Evolutionary conservation across 35 echinoderm and acorn worm genomes (phyloP).

Genomic region (Ophiothrix spiculata): DNA sequence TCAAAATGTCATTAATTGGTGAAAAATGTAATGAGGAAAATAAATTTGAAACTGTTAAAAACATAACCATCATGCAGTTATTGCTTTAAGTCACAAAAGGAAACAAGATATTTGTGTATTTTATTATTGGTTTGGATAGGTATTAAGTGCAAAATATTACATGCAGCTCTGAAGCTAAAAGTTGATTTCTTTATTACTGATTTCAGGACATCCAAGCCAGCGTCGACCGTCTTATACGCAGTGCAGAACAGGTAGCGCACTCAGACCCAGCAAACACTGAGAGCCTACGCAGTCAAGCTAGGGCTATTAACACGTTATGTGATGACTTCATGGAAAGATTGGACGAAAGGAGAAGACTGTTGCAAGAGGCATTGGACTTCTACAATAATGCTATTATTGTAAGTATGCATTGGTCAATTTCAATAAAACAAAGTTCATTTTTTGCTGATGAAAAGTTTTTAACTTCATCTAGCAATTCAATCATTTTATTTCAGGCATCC

Average conservation of each 20-base stretch:
- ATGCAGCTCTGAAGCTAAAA: too few relatives aligned
- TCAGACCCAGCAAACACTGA: conserved; percentile 77
- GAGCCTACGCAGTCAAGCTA: conserved; percentile 75
- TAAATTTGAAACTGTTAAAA: too few relatives aligned
- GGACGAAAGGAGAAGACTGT: conserved; percentile 51
- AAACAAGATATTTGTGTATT: too few relatives aligned
- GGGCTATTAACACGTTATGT: conserved; percentile 77
- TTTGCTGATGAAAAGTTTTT: not conserved
- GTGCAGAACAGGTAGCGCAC: conserved; percentile 64
- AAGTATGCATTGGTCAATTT: not conserved
- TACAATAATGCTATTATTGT: conserved; percentile 84
- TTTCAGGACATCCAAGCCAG: conserved; percentile 78
- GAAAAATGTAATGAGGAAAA: not conserved
- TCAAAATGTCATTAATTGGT: not conserved
- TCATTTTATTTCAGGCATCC: too few relatives aligned
- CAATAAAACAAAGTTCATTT: not conserved
- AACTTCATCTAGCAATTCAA: too few relatives aligned
- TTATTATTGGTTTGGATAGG: not conserved
- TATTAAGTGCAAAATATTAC: not conserved
- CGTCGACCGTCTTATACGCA: conserved; percentile 54
- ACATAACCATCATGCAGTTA: too few relatives aligned
- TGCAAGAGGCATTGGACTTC: conserved; percentile 69
- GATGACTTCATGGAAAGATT: conserved; percentile 75
- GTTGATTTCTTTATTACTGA: not conserved
- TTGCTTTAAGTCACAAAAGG: too few relatives aligned